Evolutionary conservation across 2,797 vertebrate genomes (phyloP).

Genomic region (Acanthornis magna): DNA sequence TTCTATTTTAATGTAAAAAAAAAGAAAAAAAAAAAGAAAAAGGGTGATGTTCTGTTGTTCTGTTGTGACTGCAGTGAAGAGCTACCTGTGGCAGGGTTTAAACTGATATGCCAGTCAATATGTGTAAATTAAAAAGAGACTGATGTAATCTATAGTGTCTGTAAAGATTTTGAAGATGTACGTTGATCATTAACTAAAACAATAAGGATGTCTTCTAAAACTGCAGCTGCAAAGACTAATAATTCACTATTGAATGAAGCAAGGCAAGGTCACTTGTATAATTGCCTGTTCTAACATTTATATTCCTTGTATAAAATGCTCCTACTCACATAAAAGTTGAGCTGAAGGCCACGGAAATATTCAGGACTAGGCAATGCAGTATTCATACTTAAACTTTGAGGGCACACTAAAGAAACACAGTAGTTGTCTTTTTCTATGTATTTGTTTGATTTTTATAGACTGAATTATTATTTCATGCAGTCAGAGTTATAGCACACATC

Average conservation of each 20-base stretch:
- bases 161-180: slow-evolving; percentile 5
- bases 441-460: neutral
- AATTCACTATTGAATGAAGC: neutral
- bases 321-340: neutral
- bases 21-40: neutral
- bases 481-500: neutral
- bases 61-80: neutral
- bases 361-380: neutral
- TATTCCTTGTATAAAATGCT: slow-evolving; percentile 7
- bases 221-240: slow-evolving; percentile 5
- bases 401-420: neutral
- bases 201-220: slow-evolving; percentile 27
- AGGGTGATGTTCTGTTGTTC: neutral
- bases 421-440: neutral
- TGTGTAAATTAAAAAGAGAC: neutral
- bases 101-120: neutral
- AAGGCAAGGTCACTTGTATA: slow-evolving; percentile 20
- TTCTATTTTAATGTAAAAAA: slow-evolving; percentile 17
- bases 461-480: neutral
- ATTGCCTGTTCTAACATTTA: slow-evolving; percentile 26
- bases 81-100: neutral
- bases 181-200: slow-evolving; percentile 35
- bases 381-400: neutral
- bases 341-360: neutral
- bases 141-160: neutral